Conservation (phyloP, 2,888 invertebrate genomes). For the Polietes domitor region DNA sequence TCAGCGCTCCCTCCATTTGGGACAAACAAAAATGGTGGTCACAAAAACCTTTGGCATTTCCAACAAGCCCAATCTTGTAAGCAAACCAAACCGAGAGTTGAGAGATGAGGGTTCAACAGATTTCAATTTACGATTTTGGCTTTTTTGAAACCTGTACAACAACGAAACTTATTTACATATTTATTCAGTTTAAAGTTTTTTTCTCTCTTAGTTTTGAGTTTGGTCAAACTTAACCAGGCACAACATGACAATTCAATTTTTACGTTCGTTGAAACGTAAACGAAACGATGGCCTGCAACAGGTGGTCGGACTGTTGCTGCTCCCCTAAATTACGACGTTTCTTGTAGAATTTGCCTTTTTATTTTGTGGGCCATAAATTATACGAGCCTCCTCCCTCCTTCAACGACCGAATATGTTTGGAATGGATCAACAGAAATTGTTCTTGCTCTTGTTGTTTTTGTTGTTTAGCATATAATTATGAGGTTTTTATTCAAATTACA, state of each 20-base stretch:
- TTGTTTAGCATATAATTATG: constrained; percentile 53
- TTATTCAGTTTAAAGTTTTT: constrained; percentile 14
- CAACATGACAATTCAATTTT: constrained; percentile 62
- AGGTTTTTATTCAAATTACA: constrained; percentile 50
- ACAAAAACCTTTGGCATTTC: neutral
- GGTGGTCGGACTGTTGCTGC: constrained; percentile 31
- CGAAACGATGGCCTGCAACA: constrained; percentile 40
- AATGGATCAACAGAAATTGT: neutral
- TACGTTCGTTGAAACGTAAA: neutral
- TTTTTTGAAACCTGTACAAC: constrained; percentile 13
- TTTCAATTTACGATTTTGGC: constrained; percentile 6
- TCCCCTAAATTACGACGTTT: neutral
- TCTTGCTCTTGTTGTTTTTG: neutral
- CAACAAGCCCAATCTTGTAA: neutral
- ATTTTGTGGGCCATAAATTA: constrained; percentile 23
- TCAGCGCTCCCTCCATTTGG: too few relatives aligned
- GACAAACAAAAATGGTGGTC: too few relatives aligned
- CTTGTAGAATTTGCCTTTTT: neutral
- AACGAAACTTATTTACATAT: constrained; percentile 57
- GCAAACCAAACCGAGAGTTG: neutral
- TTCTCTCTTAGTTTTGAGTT: neutral
- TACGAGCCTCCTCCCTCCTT: neutral
- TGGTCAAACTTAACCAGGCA: constrained; percentile 21
- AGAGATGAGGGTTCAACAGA: neutral
- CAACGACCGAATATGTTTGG: neutral